phyloP scores from a whole-genome alignment of 2,113 vertebrate genomes.

The Budorcas taxicolor region DNA sequence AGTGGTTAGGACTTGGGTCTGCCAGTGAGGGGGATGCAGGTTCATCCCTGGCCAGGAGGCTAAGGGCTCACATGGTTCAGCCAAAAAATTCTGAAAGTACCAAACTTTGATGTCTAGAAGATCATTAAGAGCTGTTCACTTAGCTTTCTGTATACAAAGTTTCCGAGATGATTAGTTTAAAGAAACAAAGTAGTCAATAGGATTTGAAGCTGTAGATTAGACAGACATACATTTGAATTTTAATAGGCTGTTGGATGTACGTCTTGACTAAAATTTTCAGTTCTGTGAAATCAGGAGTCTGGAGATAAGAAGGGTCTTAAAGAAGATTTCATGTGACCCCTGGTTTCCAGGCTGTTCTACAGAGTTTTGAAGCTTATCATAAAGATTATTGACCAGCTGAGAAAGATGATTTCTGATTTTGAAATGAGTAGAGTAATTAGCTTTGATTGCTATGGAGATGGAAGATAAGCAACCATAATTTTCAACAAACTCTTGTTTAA shows the following conservation, averaged over 20 bases:
- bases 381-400: not conserved
- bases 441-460: not conserved
- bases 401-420: slow-evolving; percentile 26
- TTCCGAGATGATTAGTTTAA: not conserved
- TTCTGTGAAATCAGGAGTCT: not conserved
- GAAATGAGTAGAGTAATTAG: slow-evolving; percentile 3
- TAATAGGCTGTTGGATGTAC: not conserved
- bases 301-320: not conserved
- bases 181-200: not conserved
- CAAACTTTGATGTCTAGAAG: not conserved
- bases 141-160: not conserved
- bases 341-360: not conserved
- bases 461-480: not conserved
- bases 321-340: not conserved
- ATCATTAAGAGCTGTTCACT: not conserved
- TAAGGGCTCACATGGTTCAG: not conserved
- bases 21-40: accelerated
- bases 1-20: not conserved
- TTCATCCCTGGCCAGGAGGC: not conserved
- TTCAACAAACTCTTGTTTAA: not conserved
- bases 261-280: not conserved
- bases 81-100: not conserved
- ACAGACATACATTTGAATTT: slow-evolving; percentile 10
- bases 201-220: slow-evolving; percentile 3
- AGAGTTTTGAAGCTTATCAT: slow-evolving; percentile 8